Evolutionary conservation across 1,140 invertebrate species (phyloP).

Genomic region (Galleria mellonella): DNA sequence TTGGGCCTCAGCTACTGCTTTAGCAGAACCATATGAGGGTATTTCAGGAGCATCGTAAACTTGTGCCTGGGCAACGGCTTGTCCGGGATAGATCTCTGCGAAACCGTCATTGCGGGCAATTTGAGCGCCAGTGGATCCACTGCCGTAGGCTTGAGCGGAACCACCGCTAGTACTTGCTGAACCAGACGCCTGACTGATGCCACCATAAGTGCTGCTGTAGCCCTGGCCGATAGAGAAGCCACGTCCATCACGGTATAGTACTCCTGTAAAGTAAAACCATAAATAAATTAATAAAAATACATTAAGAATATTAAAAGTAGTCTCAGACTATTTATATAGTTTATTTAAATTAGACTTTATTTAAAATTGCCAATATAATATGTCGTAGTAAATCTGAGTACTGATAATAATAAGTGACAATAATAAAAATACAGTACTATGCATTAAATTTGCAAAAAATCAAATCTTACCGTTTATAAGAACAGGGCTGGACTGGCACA

Average conservation of each 20-base stretch:
- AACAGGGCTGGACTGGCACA: conserved; percentile 42
- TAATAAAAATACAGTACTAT: too few species aligned
- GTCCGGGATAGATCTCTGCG: conserved; percentile 32
- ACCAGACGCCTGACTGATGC: conserved; percentile 23
- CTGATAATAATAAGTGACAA: too few species aligned
- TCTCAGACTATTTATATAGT: too few species aligned
- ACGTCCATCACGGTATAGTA: conserved; percentile 46
- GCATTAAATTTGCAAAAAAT: too few species aligned
- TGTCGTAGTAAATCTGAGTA: too few species aligned
- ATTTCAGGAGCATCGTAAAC: conserved; percentile 25
- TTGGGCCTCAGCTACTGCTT: conserved; percentile 41
- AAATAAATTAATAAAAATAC: too few species aligned
- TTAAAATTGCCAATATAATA: too few species aligned
- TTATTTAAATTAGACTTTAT: too few species aligned
- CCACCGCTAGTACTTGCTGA: conserved; percentile 32
- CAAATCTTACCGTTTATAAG: conserved; percentile 46
- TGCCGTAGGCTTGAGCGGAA: conserved; percentile 37
- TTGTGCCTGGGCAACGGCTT: conserved; percentile 41
- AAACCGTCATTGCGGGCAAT: conserved; percentile 11
- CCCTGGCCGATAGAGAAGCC: conserved; percentile 41
- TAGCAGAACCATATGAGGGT: conserved; percentile 25
- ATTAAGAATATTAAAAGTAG: too few species aligned
- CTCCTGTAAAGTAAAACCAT: conserved; percentile 20
- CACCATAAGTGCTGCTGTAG: conserved; percentile 27
- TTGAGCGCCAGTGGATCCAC: conserved; percentile 16